Conservation (phyloP, 1,140 invertebrate genomes). For the Hirudo medicinalis region DNA sequence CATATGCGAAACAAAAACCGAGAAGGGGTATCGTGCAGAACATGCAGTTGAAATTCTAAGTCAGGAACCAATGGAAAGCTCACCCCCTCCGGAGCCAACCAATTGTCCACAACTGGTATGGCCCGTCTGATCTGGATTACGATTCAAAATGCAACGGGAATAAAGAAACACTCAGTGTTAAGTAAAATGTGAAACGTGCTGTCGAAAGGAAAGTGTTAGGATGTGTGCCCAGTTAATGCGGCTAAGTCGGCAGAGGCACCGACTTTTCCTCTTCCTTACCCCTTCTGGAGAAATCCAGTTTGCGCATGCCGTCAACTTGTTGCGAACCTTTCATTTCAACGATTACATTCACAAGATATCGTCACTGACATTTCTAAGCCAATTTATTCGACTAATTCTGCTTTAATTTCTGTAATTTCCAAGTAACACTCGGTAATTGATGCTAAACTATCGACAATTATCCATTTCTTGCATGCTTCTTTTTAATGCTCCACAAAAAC, state of each 20-base stretch:
- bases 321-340: slow-evolving; percentile 10
- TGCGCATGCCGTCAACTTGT: slow-evolving; percentile 22
- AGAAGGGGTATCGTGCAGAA: not conserved
- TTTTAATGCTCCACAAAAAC: too few relatives aligned
- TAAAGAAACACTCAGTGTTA: too few relatives aligned
- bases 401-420: too few relatives aligned
- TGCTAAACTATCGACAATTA: too few relatives aligned
- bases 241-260: too few relatives aligned
- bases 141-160: not conserved
- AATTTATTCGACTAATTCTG: not conserved
- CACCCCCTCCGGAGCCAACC: slow-evolving; percentile 24
- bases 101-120: slow-evolving; percentile 24
- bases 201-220: too few relatives aligned
- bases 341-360: not conserved
- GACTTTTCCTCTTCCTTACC: slow-evolving; percentile 8
- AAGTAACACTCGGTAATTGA: too few relatives aligned
- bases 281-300: slow-evolving; percentile 24
- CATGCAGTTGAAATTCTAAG: not conserved
- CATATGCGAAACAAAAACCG: not conserved
- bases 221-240: too few relatives aligned
- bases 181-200: too few relatives aligned
- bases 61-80: not conserved
- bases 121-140: slow-evolving; percentile 20
- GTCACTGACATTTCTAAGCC: too few relatives aligned
- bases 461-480: too few relatives aligned